phyloP scores from a whole-genome alignment of 2,797 vertebrate species.

The Nyctibius grandis region DNA sequence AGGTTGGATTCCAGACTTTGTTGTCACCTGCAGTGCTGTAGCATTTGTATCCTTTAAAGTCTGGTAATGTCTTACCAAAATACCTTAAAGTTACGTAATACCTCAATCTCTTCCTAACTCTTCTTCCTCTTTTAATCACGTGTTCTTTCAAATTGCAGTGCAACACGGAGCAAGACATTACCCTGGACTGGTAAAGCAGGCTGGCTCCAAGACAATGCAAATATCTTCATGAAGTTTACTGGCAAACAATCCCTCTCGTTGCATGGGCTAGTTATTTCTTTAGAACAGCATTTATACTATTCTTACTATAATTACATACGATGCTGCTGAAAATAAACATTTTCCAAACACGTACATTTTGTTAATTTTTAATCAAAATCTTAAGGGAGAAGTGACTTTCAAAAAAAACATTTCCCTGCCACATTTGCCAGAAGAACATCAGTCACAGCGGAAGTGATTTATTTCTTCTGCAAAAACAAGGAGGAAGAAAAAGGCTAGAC shows the following conservation, averaged over 20 bases:
- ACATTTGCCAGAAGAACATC: background rate
- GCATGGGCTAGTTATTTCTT: background rate
- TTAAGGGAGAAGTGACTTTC: background rate
- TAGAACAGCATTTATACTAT: background rate
- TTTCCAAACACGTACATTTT: background rate
- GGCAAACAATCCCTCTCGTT: background rate
- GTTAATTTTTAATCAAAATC: background rate
- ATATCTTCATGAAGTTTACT: background rate
- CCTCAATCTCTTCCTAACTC: background rate
- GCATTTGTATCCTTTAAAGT: background rate
- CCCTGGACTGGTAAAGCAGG: background rate
- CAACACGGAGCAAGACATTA: background rate
- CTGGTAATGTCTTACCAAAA: background rate
- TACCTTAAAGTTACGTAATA: background rate
- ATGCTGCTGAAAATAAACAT: fast-evolving
- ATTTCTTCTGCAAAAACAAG: background rate
- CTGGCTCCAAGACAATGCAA: background rate
- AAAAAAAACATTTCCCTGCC: background rate
- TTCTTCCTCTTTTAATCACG: background rate
- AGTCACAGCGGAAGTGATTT: background rate
- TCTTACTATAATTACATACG: fast-evolving
- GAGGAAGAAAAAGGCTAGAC: background rate
- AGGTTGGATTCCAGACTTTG: background rate
- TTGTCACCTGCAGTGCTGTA: background rate
- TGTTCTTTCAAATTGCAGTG: background rate